These are phyloP conservation scores for Dasyurus viverrinus DNA, from an alignment of 2,113 vertebrate genomes.

Conservation along the genomic window DNA sequence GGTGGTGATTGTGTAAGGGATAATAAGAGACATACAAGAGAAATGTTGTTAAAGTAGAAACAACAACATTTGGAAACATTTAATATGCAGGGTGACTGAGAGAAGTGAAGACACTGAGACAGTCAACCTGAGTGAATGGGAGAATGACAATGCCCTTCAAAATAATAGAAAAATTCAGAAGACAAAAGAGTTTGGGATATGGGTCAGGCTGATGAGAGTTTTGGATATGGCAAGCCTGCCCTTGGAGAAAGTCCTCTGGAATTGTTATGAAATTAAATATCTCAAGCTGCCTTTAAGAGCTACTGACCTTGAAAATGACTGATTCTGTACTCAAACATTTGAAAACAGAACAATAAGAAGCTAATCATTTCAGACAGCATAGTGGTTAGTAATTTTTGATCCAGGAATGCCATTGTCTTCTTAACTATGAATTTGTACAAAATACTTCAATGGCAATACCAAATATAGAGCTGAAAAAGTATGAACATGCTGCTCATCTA, in stretches of 20 bases:
- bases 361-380: constrained; percentile 32
- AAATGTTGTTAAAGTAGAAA: background rate
- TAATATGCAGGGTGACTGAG: background rate
- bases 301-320: constrained; percentile 15
- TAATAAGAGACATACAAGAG: background rate
- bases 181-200: background rate
- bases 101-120: background rate
- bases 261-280: constrained; percentile 11
- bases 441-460: background rate
- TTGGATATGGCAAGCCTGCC: background rate
- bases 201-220: background rate
- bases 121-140: background rate
- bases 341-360: constrained; percentile 34
- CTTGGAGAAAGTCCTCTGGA: background rate
- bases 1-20: background rate
- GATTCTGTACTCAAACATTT: constrained; percentile 18
- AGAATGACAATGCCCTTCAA: background rate
- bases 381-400: constrained; percentile 38
- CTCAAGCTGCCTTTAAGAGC: background rate
- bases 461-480: background rate
- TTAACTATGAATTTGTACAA: background rate
- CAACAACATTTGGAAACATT: background rate
- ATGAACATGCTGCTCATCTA: background rate
- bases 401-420: background rate
- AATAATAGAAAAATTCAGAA: background rate